Evolutionary conservation across 1,140 invertebrate species (phyloP).

Genomic region (Zophobas atratus): DNA sequence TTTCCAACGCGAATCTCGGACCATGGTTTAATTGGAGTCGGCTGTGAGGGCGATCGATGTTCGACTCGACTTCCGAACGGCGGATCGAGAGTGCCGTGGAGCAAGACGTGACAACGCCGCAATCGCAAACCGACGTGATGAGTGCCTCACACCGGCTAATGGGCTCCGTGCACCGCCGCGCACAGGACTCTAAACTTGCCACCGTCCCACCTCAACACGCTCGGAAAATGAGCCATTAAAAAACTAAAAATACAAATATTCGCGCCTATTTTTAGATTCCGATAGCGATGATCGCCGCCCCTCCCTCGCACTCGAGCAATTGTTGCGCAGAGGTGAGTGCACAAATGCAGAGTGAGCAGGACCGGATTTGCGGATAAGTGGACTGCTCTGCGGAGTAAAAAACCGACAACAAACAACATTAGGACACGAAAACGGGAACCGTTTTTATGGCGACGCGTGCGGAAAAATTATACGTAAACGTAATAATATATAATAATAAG

Average conservation of each 20-base stretch:
- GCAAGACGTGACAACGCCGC: slow-evolving; percentile 47
- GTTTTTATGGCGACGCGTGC: too few relatives aligned
- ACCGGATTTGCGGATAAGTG: too few relatives aligned
- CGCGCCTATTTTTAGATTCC: slow-evolving; percentile 48
- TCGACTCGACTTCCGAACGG: slow-evolving; percentile 3
- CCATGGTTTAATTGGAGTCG: slow-evolving; percentile 31
- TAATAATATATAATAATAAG: too few relatives aligned
- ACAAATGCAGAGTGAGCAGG: neutral
- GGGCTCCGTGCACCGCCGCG: slow-evolving; percentile 27
- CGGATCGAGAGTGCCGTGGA: slow-evolving; percentile 6
- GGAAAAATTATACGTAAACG: too few relatives aligned
- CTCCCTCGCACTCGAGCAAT: neutral
- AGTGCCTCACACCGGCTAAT: slow-evolving; percentile 46
- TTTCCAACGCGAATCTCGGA: neutral
- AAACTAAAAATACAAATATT: slow-evolving; percentile 52
- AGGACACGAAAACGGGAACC: too few relatives aligned
- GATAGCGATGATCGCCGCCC: neutral
- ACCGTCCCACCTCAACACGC: slow-evolving; percentile 35
- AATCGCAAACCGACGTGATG: slow-evolving; percentile 21
- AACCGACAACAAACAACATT: neutral
- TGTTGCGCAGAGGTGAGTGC: slow-evolving; percentile 11
- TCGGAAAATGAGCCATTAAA: slow-evolving; percentile 46
- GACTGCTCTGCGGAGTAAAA: too few relatives aligned
- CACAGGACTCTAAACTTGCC: slow-evolving; percentile 39
- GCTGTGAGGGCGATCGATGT: slow-evolving; percentile 29